phyloP scores from a whole-genome alignment of 2,113 vertebrate genomes.

The Epinephelus fuscoguttatus region DNA sequence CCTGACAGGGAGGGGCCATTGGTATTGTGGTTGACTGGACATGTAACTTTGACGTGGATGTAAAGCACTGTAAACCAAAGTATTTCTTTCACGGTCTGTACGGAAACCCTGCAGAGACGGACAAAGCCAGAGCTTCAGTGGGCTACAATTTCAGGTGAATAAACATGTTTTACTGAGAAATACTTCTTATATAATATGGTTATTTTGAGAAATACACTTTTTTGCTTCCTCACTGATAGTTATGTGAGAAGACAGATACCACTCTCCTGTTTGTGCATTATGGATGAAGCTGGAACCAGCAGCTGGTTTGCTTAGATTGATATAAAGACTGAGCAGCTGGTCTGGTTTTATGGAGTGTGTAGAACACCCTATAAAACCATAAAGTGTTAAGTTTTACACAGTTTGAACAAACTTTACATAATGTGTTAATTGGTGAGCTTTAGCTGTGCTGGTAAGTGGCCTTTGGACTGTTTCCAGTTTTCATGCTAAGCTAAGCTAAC shows the following conservation, averaged over 20 bases:
- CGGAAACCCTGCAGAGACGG: constrained; percentile 82
- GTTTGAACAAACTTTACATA: not conserved
- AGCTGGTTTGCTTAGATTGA: not conserved
- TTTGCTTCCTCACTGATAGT: not conserved
- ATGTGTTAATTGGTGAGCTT: not conserved
- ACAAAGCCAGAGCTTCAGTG: constrained; percentile 81
- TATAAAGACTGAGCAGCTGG: not conserved
- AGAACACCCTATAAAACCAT: not conserved
- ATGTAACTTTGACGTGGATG: constrained; percentile 90
- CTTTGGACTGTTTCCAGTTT: not conserved
- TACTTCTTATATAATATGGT: not conserved
- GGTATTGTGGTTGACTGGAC: constrained; percentile 94
- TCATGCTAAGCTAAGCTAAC: too few species aligned
- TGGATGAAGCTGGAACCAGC: not conserved
- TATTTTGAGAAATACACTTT: not conserved
- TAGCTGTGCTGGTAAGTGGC: not conserved
- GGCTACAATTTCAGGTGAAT: constrained; percentile 97
- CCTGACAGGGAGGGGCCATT: constrained; percentile 90
- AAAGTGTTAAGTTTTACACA: not conserved
- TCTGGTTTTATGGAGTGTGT: not conserved
- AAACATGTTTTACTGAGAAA: not conserved
- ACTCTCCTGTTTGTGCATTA: too few species aligned
- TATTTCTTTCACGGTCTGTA: constrained; percentile 93
- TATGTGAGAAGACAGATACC: not conserved
- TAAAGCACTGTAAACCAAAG: constrained; percentile 87